A percentile compares a stretch with the other conserved stretches of the same genome.
These are phyloP conservation scores for Dynastes maya DNA, from an alignment of 2,888 invertebrate genomes.

Conservation along the genomic window DNA sequence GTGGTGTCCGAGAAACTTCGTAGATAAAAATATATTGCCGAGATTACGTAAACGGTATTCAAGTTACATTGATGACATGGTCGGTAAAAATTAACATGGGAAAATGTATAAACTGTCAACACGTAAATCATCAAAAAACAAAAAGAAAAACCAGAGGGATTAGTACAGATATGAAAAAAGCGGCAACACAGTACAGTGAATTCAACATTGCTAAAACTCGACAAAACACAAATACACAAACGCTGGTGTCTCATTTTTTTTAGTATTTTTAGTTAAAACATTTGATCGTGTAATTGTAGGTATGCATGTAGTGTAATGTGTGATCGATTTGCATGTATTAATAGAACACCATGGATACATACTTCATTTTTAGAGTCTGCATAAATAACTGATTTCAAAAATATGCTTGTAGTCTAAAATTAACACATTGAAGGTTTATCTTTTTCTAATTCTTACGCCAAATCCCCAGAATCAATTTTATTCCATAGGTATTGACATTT, in stretches of 20 bases:
- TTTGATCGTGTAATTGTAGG: slow-evolving; percentile 4
- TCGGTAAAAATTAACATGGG: no score
- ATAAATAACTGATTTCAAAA: no score
- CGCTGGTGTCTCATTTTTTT: slow-evolving; percentile 24
- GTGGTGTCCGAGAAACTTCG: background rate
- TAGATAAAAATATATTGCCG: background rate
- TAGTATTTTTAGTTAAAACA: slow-evolving; percentile 36
- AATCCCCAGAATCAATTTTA: no score
- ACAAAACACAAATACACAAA: slow-evolving; percentile 43
- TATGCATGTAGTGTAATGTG: background rate
- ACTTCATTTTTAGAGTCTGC: no score
- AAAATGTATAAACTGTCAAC: background rate
- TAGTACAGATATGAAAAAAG: slow-evolving; percentile 33
- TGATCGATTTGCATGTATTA: slow-evolving; percentile 8
- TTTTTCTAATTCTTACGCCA: no score
- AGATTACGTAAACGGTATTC: slow-evolving; percentile 1
- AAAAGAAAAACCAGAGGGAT: slow-evolving; percentile 16
- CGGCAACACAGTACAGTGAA: slow-evolving; percentile 36
- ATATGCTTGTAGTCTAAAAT: no score
- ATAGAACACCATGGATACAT: background rate
- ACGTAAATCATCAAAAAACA: slow-evolving; percentile 15
- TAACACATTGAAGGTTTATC: no score
- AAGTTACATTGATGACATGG: no score
- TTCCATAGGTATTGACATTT: no score
- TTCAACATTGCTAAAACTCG: slow-evolving; percentile 40